Base-by-base conservation (phyloP, 1,140 invertebrate species). In the Holcopasites calliopsidis region DNA sequence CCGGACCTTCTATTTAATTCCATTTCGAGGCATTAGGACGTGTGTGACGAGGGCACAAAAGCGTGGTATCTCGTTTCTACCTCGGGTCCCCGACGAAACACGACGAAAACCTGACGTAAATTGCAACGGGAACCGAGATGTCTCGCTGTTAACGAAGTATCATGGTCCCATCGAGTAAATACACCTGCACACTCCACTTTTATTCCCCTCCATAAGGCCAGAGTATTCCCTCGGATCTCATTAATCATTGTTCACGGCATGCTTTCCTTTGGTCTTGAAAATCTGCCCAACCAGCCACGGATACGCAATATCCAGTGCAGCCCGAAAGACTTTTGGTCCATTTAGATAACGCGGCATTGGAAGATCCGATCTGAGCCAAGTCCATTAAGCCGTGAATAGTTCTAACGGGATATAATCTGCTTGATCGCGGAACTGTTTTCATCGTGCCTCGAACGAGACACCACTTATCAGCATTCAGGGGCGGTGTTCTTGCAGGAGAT, bases 401-500 rank as follows among this genome's bases (percentile, higher is more conserved):
- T 52, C 21, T 11, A 69, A 57, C 26, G 38, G 35, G 28, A 49
- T 33, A 68, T 28, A 58, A 58, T 75, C 68, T 58, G 23, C 23
- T 23, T 42, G 62, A 72, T 74, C 71, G 26, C 13, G 23, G 10
- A 6, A 8, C 4, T 2, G 50, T 38, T n/a, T 28, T 47, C n/a
- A 2, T 26, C 38, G 10, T 35, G 23, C 18, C 33, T 35, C 42
- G 58, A 31, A 47, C 40, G 16, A 21, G 13, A 4, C 16, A n/a
- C 47, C 33, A 42, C 42, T 57, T 49, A 57, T 58, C 62, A 52
- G 3, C 10, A 7, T 16, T 13, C 26, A 44, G 23, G 18, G 42
- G 54, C 23, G 28, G 13, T 52, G 50, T 38, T 44, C 42, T 42
- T 33, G 13, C 73, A 75, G 73, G 73, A 75, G 69, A 75, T 75